phyloP scores from a whole-genome alignment of 2,113 vertebrate genomes.

The Ochotona curzoniae region DNA sequence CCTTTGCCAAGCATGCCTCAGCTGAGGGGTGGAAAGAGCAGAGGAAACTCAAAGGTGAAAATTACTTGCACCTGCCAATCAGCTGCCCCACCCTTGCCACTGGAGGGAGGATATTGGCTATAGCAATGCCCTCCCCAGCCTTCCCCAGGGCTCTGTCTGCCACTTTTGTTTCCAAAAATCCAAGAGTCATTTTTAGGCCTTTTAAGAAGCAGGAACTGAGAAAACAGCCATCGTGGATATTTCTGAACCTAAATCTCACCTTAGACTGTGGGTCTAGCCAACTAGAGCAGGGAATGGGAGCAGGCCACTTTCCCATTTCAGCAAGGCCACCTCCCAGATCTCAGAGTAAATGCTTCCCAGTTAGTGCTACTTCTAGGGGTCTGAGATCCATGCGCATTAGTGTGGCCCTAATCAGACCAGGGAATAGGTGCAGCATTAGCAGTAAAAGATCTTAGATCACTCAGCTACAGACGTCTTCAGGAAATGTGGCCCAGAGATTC shows the following conservation, averaged over 20 bases:
- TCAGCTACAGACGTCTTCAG: conserved; percentile 31
- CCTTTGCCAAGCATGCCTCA: background rate
- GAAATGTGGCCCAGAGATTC: conserved; percentile 5
- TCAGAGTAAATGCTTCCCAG: background rate
- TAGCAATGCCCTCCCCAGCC: background rate
- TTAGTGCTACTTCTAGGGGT: background rate
- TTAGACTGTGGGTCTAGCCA: background rate
- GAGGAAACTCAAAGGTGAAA: background rate
- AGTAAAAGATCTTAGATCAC: background rate
- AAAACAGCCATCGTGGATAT: background rate
- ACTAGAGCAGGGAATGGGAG: background rate
- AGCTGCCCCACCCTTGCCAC: background rate
- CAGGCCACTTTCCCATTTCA: background rate
- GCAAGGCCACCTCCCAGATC: background rate
- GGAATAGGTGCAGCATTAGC: background rate
- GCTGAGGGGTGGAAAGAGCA: background rate
- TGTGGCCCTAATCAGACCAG: background rate
- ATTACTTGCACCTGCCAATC: background rate
- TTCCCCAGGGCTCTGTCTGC: background rate
- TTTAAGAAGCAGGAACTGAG: background rate
- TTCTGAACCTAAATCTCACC: background rate
- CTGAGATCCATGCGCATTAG: background rate
- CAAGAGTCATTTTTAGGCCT: background rate
- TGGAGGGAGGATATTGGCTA: background rate
- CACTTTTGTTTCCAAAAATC: background rate